Evolutionary conservation across 1,140 invertebrate species (phyloP), one percentile per base, ranked within the genome.

Genomic region (Hetaerina americana): DNA sequence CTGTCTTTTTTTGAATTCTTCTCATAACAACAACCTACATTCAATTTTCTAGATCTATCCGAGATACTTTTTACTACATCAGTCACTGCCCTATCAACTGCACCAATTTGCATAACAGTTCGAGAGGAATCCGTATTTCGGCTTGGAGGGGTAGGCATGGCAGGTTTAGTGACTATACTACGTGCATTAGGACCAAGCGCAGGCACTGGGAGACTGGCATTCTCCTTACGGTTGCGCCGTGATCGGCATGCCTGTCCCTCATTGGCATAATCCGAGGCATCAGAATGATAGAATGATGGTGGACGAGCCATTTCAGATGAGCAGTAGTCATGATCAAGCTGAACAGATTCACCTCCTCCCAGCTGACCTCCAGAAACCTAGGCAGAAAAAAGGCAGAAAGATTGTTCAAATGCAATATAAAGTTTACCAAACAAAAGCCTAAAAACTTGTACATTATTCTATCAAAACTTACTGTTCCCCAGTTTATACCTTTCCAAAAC

Each of bases 251-350:
- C 18, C 67, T 68, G 24, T 68, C 26, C 24, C 26, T n/a, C 68
- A 25, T 15, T 66, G 8, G n/a, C 28, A 67, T 76, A 75, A 8
- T 75, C 74, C 15, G 74, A 71, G 24, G 70, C 75, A 70, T 75
- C 70, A 12, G 75, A 74, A 28, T 74, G 71, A 68, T 75, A 76
- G 66, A 74, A 76, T 72, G 40, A 71, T 18, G 28, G 40, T 5
- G 73, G 72, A 57, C 40, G 72, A 15, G 72, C 70, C 12, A 66
- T 69, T 12, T 75, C 74, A 18, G 31, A 26, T 6, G 68, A 29
- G 70, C 83, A 84, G 73, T 86, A 86, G 77, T 85, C 84, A 74
- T 86, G 84, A 75, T 85, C 84, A 70, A 82, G 71, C 68, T 82
- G 81, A 10, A 84, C 77, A 15, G 75, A 79, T 71, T 77, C 79